phyloP scores from a whole-genome alignment of 2,888 invertebrate species.

The Caenorhabditis macrosperma region DNA sequence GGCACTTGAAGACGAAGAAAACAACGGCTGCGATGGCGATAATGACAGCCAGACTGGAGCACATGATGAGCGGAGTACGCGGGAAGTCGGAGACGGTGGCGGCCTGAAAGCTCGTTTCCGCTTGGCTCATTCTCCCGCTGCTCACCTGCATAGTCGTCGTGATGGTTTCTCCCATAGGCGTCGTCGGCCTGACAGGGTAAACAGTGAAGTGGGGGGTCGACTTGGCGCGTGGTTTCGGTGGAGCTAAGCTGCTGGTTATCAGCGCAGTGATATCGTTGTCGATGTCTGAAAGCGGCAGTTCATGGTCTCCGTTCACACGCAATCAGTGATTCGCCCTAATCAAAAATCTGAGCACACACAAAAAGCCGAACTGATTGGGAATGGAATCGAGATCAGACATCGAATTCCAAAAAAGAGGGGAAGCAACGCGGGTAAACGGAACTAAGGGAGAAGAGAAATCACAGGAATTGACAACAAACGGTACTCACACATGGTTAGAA shows the following conservation, averaged over 20 bases:
- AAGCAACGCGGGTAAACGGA: neutral
- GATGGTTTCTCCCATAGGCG: constrained; percentile 75
- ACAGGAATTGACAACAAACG: constrained; percentile 17
- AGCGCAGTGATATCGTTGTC: constrained; percentile 47
- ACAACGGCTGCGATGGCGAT: constrained; percentile 72
- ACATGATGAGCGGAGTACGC: constrained; percentile 72
- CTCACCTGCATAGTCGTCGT: constrained; percentile 72
- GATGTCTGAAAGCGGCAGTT: constrained; percentile 20
- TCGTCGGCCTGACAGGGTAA: constrained; percentile 76
- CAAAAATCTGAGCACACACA: constrained; percentile 38
- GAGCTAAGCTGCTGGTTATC: constrained; percentile 47
- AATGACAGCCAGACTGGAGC: constrained; percentile 73
- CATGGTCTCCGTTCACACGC: neutral
- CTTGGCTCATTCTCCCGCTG: neutral
- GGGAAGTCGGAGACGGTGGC: constrained; percentile 69
- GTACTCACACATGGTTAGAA: constrained; percentile 44
- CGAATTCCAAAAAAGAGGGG: neutral
- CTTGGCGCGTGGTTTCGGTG: constrained; percentile 48
- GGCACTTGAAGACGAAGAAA: constrained; percentile 76
- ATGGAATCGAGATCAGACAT: constrained; percentile 15
- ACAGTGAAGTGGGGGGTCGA: constrained; percentile 66
- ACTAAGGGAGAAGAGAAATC: constrained; percentile 23
- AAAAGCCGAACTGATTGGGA: constrained; percentile 43
- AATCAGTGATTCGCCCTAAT: constrained; percentile 21
- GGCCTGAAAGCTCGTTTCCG: constrained; percentile 34